These are phyloP conservation scores for Orchesella flavescens DNA, from an alignment of 2,888 invertebrate species.

Conservation along the genomic window DNA sequence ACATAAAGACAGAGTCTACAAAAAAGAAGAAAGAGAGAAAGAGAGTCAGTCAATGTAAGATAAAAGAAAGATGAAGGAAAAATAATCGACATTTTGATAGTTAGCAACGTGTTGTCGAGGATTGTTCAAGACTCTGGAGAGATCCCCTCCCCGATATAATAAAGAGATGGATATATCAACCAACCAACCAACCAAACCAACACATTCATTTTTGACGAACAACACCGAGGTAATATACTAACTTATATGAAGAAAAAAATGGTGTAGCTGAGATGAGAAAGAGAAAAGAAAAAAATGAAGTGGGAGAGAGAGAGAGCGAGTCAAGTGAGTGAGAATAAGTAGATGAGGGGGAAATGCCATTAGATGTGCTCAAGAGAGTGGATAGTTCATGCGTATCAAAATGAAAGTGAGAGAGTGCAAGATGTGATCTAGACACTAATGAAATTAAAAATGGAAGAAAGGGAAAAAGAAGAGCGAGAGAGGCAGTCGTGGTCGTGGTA, in stretches of 20 bases:
- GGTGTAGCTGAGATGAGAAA: constrained; percentile 30
- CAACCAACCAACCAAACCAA: background rate
- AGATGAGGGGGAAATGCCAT: constrained; percentile 64
- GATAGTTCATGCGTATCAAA: constrained; percentile 71
- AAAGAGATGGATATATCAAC: constrained; percentile 35
- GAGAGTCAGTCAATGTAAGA: background rate
- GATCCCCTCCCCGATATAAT: constrained; percentile 55
- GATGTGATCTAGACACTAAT: constrained; percentile 71
- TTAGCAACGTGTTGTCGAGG: constrained; percentile 50
- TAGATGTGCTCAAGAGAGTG: constrained; percentile 67
- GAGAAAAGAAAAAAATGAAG: constrained; percentile 41
- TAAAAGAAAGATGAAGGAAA: constrained; percentile 8
- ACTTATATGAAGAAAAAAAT: constrained; percentile 36
- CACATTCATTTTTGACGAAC: constrained; percentile 30
- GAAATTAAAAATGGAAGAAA: constrained; percentile 72
- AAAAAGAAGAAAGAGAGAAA: background rate
- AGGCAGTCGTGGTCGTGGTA: background rate
- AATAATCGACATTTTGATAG: constrained; percentile 54
- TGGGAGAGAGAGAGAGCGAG: constrained; percentile 17
- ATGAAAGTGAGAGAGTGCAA: constrained; percentile 69
- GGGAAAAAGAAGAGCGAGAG: constrained; percentile 26
- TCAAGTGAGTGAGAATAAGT: constrained; percentile 64
- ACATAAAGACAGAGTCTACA: background rate
- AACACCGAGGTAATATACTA: background rate
- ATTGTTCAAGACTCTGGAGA: constrained; percentile 46